Percentiles rank a stretch among this genome's conserved stretches.
Conservation (phyloP, 35 echinoderm and acorn worm genomes). For the Eucidaris tribuloides region DNA sequence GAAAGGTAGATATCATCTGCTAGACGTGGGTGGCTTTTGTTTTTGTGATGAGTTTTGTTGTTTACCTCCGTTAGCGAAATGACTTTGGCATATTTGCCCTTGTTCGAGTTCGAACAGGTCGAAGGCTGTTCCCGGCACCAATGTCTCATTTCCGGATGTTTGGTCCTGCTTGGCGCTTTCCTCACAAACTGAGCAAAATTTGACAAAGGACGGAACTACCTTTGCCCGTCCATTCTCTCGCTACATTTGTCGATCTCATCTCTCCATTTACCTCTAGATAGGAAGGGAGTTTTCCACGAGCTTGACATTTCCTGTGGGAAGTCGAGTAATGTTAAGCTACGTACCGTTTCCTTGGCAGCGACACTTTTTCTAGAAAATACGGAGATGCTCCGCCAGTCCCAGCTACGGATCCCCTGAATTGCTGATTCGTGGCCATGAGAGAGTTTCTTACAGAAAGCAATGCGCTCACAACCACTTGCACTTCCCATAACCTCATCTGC, state of each 20-base stretch:
- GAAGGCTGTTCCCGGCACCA: not conserved
- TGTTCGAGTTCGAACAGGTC: not conserved
- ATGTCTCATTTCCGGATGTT: constrained; percentile 18
- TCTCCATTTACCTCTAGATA: constrained; percentile 33
- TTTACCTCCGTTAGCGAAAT: not conserved
- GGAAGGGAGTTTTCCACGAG: constrained; percentile 23
- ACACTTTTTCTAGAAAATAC: constrained; percentile 15
- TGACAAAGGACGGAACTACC: constrained; percentile 15
- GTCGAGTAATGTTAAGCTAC: not conserved
- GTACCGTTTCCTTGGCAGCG: not conserved
- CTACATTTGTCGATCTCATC: not conserved
- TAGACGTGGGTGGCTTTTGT: not conserved
- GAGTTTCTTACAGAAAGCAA: not conserved
- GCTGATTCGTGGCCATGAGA: not conserved
- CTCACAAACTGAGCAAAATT: constrained; percentile 18
- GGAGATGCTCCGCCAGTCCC: not conserved
- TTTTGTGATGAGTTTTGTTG: not conserved
- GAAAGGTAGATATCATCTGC: no score
- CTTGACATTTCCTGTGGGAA: constrained; percentile 8
- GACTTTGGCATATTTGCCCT: not conserved
- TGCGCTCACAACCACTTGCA: not conserved
- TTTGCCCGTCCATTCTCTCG: not conserved
- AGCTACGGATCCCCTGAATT: not conserved
- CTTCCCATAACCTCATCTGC: constrained; percentile 13
- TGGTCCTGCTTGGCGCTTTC: not conserved